Base-by-base conservation (phyloP, 2,113 vertebrate genomes). In the Etheostoma cragini region DNA sequence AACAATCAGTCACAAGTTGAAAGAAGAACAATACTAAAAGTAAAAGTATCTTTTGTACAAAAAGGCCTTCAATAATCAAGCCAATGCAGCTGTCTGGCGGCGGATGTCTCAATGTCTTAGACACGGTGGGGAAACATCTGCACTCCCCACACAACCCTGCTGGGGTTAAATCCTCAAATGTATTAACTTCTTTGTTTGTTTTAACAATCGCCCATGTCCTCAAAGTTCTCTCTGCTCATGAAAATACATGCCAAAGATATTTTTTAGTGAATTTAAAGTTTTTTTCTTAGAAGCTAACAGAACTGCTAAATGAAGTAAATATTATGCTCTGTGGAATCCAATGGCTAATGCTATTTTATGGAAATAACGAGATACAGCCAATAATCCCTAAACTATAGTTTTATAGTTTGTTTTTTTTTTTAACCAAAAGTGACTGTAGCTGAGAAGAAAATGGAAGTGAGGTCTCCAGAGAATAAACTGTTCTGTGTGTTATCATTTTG, bases 121-220 rank as follows among this genome's bases (percentile, higher is more conserved):
- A 22, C 22, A 45, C 2, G 3, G 14, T 5, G 12, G 3, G 5
- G 0, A 42, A 45, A 72, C 67, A 77, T 33, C 30, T 58, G 30
- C 42, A 11, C 17, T 24, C 8, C 3, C 2, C 2, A 3, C 4
- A 17, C 38, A 7, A 14, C 2, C 4, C n/a, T 7, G 0, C 26
- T 1, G 33, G 5, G 17, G 19, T 14, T 45, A 1, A 50, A 52
- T 21, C 24, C 47, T 10, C 5, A 0, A n/a, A 14, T 30, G 30
- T 30, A 30, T 30, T 3, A 30, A 30, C 3, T 35, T 30, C 8
- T 26, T 8, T 58, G 5, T 6, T 15, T 58, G n/a, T 3, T 17
- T 26, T 8, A 22, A 42, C 3, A 1, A 17, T 35, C 35, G 19
- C 4, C 8, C 30, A 30, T 30, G 30, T 30, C 30, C 30, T 30